phyloP scores from a whole-genome alignment of 2,888 invertebrate genomes.

The Drosophila sordidapex region DNA sequence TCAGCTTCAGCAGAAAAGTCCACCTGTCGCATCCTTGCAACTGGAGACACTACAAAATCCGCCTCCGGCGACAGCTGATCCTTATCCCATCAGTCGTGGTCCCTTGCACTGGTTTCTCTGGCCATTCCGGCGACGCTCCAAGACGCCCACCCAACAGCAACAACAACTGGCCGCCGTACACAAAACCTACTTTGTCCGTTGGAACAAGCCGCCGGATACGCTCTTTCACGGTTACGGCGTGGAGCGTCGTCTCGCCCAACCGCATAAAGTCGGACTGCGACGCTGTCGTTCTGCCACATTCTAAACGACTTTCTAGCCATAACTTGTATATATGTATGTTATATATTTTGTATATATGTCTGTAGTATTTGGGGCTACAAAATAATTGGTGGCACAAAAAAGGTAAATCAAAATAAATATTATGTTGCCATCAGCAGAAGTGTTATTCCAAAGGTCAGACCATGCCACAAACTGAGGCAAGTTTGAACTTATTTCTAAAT shows the following conservation, averaged over 20 bases:
- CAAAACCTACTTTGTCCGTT: conserved; percentile 82
- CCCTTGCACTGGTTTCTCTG: conserved; percentile 72
- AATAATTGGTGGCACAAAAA: background rate
- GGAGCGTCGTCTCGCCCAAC: conserved; percentile 15
- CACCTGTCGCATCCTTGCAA: conserved; percentile 16
- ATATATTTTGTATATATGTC: conserved; percentile 49
- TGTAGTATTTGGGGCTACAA: background rate
- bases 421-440: background rate
- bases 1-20: background rate
- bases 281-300: conserved; percentile 81
- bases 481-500: background rate
- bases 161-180: conserved; percentile 77
- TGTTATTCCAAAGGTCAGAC: background rate
- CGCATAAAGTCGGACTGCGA: conserved; percentile 52
- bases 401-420: background rate
- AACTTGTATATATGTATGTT: conserved; percentile 16
- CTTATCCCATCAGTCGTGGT: conserved; percentile 32
- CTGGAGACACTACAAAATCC: conserved; percentile 48
- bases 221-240: conserved; percentile 68
- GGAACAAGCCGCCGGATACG: conserved; percentile 81
- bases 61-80: background rate
- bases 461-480: background rate
- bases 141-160: conserved; percentile 19
- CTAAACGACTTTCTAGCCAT: conserved; percentile 33
- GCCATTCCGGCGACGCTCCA: conserved; percentile 67